A percentile compares a stretch with the other conserved stretches of the same genome.
These are phyloP conservation scores for Solenodon paradoxus DNA, from an alignment of 2,113 vertebrate species.

Conservation along the genomic window DNA sequence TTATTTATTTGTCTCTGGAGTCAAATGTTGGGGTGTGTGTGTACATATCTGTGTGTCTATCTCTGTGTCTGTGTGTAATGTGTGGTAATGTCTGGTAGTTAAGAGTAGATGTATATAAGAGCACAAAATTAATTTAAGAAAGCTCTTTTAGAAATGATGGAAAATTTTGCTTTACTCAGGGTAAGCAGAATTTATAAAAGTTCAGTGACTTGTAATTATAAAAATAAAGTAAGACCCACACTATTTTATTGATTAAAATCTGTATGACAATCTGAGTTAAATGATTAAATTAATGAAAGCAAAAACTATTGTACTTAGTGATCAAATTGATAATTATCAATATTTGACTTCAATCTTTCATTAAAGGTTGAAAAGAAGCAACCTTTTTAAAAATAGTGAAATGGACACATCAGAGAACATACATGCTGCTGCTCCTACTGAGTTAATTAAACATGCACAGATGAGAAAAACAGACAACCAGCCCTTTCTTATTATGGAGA, in stretches of 20 bases:
- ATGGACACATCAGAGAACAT: not conserved
- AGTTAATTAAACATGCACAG: conserved; percentile 37
- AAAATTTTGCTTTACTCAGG: not conserved
- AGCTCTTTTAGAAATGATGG: not conserved
- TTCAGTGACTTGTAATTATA: not conserved
- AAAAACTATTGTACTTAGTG: not conserved
- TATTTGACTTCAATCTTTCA: conserved; percentile 35
- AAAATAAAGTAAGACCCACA: not conserved
- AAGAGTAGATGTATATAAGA: not conserved
- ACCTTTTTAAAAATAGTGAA: conserved; percentile 48
- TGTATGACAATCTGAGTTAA: not conserved
- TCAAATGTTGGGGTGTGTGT: too few relatives aligned
- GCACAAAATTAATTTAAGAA: conserved; percentile 18
- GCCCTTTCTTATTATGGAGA: conserved; percentile 13
- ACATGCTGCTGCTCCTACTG: not conserved
- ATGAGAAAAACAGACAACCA: conserved; percentile 35
- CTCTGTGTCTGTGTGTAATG: too few relatives aligned
- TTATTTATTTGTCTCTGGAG: not conserved
- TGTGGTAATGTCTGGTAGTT: not conserved
- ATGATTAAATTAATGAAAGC: not conserved
- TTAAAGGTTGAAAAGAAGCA: conserved; percentile 82
- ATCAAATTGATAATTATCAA: conserved; percentile 41
- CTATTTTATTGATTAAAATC: conserved; percentile 42
- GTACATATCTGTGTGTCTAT: too few relatives aligned
- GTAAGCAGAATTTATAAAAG: conserved; percentile 31